These are phyloP conservation scores for Pachycephala philippinensis DNA, from an alignment of 2,113 vertebrate species.

Conservation along the genomic window DNA sequence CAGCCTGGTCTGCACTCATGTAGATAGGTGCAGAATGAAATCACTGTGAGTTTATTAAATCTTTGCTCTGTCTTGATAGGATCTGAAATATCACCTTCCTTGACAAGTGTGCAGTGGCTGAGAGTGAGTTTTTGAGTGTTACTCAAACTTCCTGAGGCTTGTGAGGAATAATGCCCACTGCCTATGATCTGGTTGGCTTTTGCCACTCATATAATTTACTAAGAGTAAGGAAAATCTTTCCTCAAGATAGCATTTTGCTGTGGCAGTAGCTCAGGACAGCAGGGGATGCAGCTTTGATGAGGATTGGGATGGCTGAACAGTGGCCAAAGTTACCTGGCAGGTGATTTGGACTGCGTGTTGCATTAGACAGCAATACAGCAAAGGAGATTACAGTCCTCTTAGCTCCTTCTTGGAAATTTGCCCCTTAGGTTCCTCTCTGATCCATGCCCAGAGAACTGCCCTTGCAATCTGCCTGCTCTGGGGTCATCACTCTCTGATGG, in stretches of 20 bases:
- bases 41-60: background rate
- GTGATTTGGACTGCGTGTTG: fast-evolving
- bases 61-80: background rate
- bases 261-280: background rate
- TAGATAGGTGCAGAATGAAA: background rate
- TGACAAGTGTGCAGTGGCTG: background rate
- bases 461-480: background rate
- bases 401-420: background rate
- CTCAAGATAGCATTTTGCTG: background rate
- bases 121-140: background rate
- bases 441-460: background rate
- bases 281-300: background rate
- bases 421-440: background rate
- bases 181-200: background rate
- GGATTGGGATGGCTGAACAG: background rate
- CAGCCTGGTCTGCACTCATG: background rate
- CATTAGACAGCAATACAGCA: background rate
- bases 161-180: background rate
- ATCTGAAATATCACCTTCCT: background rate
- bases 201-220: background rate
- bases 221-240: background rate
- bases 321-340: background rate
- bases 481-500: fast-evolving
- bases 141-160: background rate
- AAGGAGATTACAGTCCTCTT: slow-evolving; percentile 6